These are phyloP conservation scores for Gymnoscelis rufifasciata DNA, from an alignment of 2,888 invertebrate genomes.

Conservation along the genomic window DNA sequence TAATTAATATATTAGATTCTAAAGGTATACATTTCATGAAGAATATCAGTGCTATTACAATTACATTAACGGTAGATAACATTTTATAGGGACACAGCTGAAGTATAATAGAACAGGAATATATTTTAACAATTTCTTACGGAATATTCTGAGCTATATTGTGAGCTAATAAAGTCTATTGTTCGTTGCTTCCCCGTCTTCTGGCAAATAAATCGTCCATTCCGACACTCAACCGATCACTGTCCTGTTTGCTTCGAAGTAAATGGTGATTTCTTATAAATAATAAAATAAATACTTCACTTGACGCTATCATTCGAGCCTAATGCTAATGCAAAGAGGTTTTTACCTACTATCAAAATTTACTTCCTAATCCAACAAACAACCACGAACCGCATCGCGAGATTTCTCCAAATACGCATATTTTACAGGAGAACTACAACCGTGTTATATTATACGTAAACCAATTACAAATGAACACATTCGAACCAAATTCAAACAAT, in stretches of 20 bases:
- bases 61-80: no score
- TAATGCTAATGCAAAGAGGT: slow-evolving; percentile 30
- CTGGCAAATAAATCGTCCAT: slow-evolving; percentile 70
- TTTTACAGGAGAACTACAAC: no score
- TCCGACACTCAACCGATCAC: slow-evolving; percentile 65
- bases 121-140: slow-evolving; percentile 46
- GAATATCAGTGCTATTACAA: no score
- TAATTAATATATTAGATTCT: no score
- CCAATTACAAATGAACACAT: slow-evolving; percentile 13
- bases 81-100: slow-evolving; percentile 22
- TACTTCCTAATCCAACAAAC: slow-evolving; percentile 44
- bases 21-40: no score
- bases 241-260: slow-evolving; percentile 53
- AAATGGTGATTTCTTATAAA: slow-evolving; percentile 45
- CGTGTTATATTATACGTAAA: slow-evolving; percentile 20
- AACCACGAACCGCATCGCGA: slow-evolving; percentile 34
- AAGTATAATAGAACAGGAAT: slow-evolving; percentile 43
- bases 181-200: slow-evolving; percentile 69
- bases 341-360: slow-evolving; percentile 50
- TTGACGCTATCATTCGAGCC: slow-evolving; percentile 31
- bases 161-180: slow-evolving; percentile 39
- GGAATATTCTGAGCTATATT: slow-evolving; percentile 46
- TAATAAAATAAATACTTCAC: slow-evolving; percentile 27
- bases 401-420: slow-evolving; percentile 28
- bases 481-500: slow-evolving; percentile 13